phyloP scores from a whole-genome alignment of 2,888 invertebrate species.

The Nomada goodeniana region DNA sequence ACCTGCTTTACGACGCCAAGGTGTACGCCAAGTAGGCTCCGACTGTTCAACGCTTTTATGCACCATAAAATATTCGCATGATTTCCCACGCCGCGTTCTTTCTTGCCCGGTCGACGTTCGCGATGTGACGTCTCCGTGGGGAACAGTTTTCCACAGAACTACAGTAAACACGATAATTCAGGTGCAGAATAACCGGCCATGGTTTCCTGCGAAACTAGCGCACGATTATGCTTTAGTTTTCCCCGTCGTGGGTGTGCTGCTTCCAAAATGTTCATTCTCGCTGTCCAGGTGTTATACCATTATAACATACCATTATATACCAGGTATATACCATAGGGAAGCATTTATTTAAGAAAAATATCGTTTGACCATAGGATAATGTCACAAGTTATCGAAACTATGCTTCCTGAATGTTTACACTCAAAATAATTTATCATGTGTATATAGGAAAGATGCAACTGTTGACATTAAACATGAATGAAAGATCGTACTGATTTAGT shows the following conservation, averaged over 20 bases:
- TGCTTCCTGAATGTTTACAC: conserved; percentile 5
- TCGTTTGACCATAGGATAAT: no score
- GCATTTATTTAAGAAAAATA: no score
- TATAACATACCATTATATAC: no score
- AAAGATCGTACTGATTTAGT: neutral
- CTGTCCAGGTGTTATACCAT: no score
- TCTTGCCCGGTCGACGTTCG: conserved; percentile 27
- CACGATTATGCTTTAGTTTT: conserved; percentile 25
- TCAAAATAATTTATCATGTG: neutral
- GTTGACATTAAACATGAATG: neutral
- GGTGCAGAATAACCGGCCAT: conserved; percentile 50
- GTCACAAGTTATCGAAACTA: no score
- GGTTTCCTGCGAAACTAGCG: conserved; percentile 19
- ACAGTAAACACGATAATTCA: conserved; percentile 58
- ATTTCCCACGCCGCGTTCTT: conserved; percentile 63
- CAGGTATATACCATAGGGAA: no score
- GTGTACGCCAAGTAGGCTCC: conserved; percentile 46
- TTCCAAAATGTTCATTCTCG: neutral
- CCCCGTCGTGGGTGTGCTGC: conserved; percentile 7
- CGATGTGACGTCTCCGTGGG: conserved; percentile 41
- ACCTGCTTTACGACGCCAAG: conserved; percentile 49
- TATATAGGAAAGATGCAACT: neutral
- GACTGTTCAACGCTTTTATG: conserved; percentile 65
- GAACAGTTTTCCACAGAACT: conserved; percentile 60
- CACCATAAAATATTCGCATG: conserved; percentile 69